phyloP scores from a whole-genome alignment of 2,113 vertebrate genomes.

The Panurus biarmicus region DNA sequence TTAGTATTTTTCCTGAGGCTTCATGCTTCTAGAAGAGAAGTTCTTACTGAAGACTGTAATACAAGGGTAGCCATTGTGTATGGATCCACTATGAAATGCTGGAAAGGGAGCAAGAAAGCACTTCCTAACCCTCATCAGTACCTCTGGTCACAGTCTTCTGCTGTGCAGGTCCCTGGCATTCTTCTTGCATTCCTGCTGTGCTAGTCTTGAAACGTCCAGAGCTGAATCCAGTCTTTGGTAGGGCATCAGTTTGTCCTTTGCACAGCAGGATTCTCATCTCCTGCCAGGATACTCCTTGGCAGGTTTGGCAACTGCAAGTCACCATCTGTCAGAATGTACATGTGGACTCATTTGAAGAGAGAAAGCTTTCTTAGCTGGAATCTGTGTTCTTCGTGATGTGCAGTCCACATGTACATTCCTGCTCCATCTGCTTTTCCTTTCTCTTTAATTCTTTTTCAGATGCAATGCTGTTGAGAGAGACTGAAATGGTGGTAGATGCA shows the following conservation, averaged over 20 bases:
- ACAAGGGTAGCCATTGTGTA: background rate
- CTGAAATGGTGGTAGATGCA: slow-evolving; percentile 64
- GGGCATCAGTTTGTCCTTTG: background rate
- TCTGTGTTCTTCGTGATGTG: background rate
- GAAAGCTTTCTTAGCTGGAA: background rate
- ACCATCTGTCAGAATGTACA: slow-evolving; percentile 34
- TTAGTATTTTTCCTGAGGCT: background rate
- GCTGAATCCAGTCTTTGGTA: background rate
- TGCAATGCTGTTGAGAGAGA: slow-evolving; percentile 60
- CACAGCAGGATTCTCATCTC: background rate
- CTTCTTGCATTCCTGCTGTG: background rate
- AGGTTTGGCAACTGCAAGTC: background rate
- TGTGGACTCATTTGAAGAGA: slow-evolving; percentile 49
- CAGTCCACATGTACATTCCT: slow-evolving; percentile 58
- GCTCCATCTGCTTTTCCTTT: slow-evolving; percentile 53
- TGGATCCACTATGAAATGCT: accelerated
- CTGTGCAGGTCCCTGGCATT: background rate
- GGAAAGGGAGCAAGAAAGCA: background rate
- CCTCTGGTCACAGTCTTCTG: background rate
- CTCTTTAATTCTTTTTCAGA: slow-evolving; percentile 65
- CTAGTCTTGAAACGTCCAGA: background rate
- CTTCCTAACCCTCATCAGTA: background rate
- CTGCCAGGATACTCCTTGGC: background rate
- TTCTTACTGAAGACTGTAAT: background rate
- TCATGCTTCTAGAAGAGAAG: background rate